A percentile compares a stretch with the other conserved stretches of the same genome.
Conservation (phyloP, 2,888 invertebrate genomes). For the Lissocephala sabroskyi region DNA sequence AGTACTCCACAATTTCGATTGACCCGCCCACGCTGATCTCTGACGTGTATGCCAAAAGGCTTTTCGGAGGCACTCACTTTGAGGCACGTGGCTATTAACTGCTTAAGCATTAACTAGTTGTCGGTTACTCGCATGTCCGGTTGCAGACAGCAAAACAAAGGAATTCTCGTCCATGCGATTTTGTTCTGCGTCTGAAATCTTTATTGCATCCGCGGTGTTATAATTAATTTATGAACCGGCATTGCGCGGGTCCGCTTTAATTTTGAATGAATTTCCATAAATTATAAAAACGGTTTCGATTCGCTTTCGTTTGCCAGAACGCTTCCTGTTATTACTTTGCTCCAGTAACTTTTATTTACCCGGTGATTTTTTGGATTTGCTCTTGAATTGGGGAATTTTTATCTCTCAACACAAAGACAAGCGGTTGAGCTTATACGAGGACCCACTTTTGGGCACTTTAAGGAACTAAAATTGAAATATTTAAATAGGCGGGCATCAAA, state of each 20-base stretch:
- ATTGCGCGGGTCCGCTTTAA: no score
- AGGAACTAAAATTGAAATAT: conserved; percentile 1
- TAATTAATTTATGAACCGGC: conserved; percentile 55
- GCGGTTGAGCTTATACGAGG: no score
- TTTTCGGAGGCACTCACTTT: no score
- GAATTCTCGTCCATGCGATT: conserved; percentile 36
- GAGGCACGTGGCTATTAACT: no score
- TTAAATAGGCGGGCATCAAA: no score
- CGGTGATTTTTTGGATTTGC: conserved; percentile 30
- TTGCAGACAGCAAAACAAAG: conserved; percentile 42
- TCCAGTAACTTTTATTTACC: conserved; percentile 35
- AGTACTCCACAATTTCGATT: no score
- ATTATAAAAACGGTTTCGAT: background rate
- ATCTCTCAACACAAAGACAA: no score
- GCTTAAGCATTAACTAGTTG: no score
- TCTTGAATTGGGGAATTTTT: conserved; percentile 49
- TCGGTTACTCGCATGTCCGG: conserved; percentile 52
- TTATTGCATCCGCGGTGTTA: conserved; percentile 43
- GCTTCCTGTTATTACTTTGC: conserved; percentile 54
- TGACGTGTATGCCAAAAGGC: no score
- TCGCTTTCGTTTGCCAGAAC: conserved; percentile 1
- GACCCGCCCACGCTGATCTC: no score
- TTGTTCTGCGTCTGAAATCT: conserved; percentile 43
- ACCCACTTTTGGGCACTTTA: conserved; percentile 7
- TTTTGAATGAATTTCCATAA: background rate